Base-by-base conservation (phyloP, 2,797 vertebrate species). In the Lophotriccus pileatus region DNA sequence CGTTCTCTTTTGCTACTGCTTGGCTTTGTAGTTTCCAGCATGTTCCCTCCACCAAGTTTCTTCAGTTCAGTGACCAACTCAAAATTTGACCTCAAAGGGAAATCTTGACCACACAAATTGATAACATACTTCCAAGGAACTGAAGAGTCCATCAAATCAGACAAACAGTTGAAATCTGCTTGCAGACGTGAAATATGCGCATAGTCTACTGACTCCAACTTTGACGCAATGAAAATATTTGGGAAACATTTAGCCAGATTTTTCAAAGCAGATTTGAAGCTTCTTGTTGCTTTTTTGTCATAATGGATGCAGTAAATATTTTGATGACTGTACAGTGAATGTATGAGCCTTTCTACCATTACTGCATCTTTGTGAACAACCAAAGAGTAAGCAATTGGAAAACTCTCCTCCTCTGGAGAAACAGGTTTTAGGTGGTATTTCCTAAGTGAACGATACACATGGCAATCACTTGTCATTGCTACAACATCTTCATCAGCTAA, bases 271-370 rank as follows among this genome's bases (percentile, higher is more conserved):
- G 89, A 92, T 87, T 98, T 98, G 92, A 99, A 99, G 14, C 82
- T 73, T 46, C 95, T 91, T 7, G 98, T 77, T 27, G 99, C 98
- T 96, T 99, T 99, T 70, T 94, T 97, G 93, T 99, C 99, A 73
- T 99, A 99, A 97, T 99, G 99, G 47, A 99, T 98, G 87, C 99
- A 99, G 88, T 99, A 99, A 93, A 99, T 92, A 93, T 99, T 99
- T 41, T 98, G 98, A 91, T 89, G 98, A 62, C 97, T 97, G 39
- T 99, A 99, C 78, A 99, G 97, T 32, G 99, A 97, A n/a, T 97
- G 97, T n/a, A 99, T 97, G 24, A 99, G 98, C 44, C 99, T 98
- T 97, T 99, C 99, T 69, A 99, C 98, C 98, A 98, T 98, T 90
- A 98, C 96, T 0, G 98, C 98, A 21, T 98, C 98, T 98, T 99